These are phyloP conservation scores for Podocnemis expansa DNA, from an alignment of 2,113 vertebrate species.

Conservation along the genomic window DNA sequence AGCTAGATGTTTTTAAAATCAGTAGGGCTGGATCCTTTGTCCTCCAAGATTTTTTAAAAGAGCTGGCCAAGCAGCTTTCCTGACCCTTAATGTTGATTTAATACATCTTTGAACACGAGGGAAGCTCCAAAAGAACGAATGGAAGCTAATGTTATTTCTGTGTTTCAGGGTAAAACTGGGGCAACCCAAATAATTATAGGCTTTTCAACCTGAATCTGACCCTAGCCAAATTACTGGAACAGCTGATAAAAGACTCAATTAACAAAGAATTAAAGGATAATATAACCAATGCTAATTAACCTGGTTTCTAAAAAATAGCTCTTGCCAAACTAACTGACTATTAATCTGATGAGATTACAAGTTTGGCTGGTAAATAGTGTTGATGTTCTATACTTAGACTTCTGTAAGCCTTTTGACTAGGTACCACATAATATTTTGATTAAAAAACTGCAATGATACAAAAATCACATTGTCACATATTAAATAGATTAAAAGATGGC, in stretches of 20 bases:
- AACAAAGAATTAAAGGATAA: background rate
- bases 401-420: background rate
- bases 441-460: background rate
- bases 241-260: background rate
- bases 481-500: background rate
- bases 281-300: background rate
- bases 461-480: background rate
- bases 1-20: background rate
- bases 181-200: background rate
- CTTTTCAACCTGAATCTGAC: background rate
- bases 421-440: background rate
- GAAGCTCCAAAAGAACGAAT: background rate
- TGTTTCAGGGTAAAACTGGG: background rate
- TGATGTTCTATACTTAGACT: background rate
- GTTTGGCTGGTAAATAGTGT: background rate
- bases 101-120: background rate
- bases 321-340: background rate
- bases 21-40: background rate
- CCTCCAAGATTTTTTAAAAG: background rate
- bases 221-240: background rate
- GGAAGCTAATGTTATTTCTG: background rate
- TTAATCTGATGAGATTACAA: background rate
- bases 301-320: background rate
- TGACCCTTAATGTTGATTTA: background rate
- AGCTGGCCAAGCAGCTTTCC: background rate